Base-by-base conservation (phyloP, 2,113 vertebrate species). In the Oceanites oceanicus region DNA sequence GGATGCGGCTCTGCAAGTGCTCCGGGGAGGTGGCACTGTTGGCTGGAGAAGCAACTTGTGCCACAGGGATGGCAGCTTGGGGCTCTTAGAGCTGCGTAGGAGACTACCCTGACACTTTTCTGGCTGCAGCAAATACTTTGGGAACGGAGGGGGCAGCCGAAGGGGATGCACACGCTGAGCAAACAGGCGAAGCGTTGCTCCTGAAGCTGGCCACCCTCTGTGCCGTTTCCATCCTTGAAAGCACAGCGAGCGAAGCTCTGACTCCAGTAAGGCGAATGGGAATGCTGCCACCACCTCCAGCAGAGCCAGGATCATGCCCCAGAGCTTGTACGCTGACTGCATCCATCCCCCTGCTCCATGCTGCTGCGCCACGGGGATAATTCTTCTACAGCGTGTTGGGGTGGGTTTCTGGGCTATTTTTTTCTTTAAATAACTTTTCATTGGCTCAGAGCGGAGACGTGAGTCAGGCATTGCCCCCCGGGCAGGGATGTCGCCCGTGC, bases 331-430 rank as follows among this genome's bases (percentile, higher is more conserved):
- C 44, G 0, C 7, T 5, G 21, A 29, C 20, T 40, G 17, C 7
- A n/a, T 70, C 59, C 49, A 8, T 12, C 13, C 49, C 32, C 6
- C 34, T 34, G 61, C 71, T 53, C n/a, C 1, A 1, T 26, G 7
- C 30, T 26, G 27, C 53, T 16, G 7, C 1, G 2, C 44, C 21
- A 1, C 1, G 0, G 18, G 6, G 7, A 4, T 23, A 2, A 1
- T 30, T 55, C 77, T 36, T 19, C 15, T 34, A 0, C 13, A 11
- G 55, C 9, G 1, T 0, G 2, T 13, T 19, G 15, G 5, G 34
- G 6, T 32, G 30, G 42, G 18, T n/a, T 26, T 77, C 32, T 34
- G 38, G n/a, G 40, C 56, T 81, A 4, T 13, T 18, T 59, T 42
- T n/a, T 23, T 26, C 34, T 40, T 17, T 2, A 27, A 62, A 32